phyloP scores from a whole-genome alignment of 1,140 invertebrate species.

The Rhagoletis zephyria region DNA sequence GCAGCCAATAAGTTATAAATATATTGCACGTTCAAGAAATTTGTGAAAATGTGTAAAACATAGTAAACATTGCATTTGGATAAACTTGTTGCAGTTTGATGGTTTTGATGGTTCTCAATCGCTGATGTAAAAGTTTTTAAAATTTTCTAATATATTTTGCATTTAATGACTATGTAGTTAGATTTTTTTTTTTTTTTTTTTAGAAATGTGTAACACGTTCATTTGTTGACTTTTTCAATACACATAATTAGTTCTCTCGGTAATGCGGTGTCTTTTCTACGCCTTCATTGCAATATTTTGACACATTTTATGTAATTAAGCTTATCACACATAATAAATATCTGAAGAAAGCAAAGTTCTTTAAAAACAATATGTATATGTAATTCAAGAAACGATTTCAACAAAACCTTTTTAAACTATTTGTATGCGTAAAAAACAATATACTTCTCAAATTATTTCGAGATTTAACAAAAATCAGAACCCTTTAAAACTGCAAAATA shows the following conservation, averaged over 20 bases:
- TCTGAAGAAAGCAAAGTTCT: neutral
- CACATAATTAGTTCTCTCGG: neutral
- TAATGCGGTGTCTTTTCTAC: neutral
- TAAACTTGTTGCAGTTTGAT: too few species aligned
- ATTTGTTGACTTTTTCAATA: neutral
- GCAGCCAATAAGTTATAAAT: neutral
- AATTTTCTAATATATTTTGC: too few species aligned
- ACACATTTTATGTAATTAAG: too few species aligned
- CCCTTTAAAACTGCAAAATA: slow-evolving; percentile 19
- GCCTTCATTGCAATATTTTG: slow-evolving; percentile 24
- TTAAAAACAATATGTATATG: neutral
- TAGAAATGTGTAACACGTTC: neutral
- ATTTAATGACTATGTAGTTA: too few species aligned
- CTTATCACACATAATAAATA: neutral
- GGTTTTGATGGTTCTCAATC: too few species aligned
- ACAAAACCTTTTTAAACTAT: slow-evolving; percentile 13
- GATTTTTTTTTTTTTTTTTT: neutral
- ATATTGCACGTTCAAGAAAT: neutral
- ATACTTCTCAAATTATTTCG: neutral
- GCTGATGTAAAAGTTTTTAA: too few species aligned
- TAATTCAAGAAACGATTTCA: neutral
- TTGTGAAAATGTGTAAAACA: too few species aligned
- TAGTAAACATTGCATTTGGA: too few species aligned
- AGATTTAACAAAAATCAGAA: slow-evolving; percentile 22
- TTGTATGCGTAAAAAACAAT: neutral